Base-by-base conservation (phyloP, 2,888 invertebrate genomes). In the Capitulum mitella region DNA sequence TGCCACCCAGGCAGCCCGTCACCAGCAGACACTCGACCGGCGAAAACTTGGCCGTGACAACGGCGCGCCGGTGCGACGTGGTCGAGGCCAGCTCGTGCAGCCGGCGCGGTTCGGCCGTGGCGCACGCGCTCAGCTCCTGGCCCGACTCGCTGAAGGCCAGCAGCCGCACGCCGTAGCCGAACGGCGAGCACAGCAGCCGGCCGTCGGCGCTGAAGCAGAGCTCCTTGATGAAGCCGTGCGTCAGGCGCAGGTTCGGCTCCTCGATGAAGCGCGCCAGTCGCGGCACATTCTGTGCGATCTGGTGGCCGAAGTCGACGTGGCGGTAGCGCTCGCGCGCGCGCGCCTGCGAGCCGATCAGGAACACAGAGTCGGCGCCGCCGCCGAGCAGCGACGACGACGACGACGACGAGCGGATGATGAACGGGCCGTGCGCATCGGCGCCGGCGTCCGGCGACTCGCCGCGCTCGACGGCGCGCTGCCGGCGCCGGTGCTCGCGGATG, bases 191-290 rank as follows among this genome's bases (percentile, higher is more conserved):
- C 46, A 97, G 91, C 19, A 97, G 87, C 78, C 96, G 89, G 0
- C 97, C 97, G 85, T 97, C 96, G 1, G 93, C 88, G 1, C 95
- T 95, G 86, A 94, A 97, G 83, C 94, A 93, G 76, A 95, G 87
- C 84, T 97, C 97, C 86, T 97, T 97, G 79, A 97, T 97, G 83
- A 93, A 95, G 0, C 95, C 96, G 82, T 92, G 92, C 1, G 94
- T 96, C 46, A 76, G 46, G 0, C 32, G 46, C 26, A 93, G 92
- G 84, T 94, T 95, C 0, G 93, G 92, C 85, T 97, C 97, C 83
- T 93, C 91, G 16, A 91, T 89, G 84, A 90, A 96, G 86, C 93
- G 94, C 12, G 94, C 91, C 78, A 97, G 89, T 75, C 96, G 89
- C 26, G 91, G 90, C 34, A 89, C 87, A 85, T 95, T 95, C 83